Base-by-base conservation (phyloP, 2,888 invertebrate genomes). In the Eumerus sabulonum region DNA sequence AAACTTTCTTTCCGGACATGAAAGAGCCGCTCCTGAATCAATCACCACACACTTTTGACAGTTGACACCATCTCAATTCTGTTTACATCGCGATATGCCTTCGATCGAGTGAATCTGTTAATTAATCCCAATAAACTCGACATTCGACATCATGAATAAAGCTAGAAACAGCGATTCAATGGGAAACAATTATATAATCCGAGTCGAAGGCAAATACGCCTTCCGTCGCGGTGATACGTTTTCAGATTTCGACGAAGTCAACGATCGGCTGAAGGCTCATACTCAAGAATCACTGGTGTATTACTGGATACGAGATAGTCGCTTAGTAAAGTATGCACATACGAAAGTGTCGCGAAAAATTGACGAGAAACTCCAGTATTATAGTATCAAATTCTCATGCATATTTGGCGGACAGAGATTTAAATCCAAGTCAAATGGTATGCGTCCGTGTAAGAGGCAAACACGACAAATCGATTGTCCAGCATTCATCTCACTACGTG, bases 331-430 rank as follows among this genome's bases (percentile, higher is more conserved):
- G 35, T 88, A 88, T 13, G 89, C 90, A 16, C 88, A 87, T 81
- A 89, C 88, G 85, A 90, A 90, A 84, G 89, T 89, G 9, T 85
- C 89, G 5, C 85, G 90, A 16, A 88, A 88, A 1, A 88, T 90
- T 38, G 87, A 88, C 48, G 85, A 87, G 44, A 83, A 84, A 56
- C 83, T 90, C 9, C 88, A 87, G 76, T 90, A 89, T 84, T 90
- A 90, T 81, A 88, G 88, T 1, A 87, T 90, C 0, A 88, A 88
- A 60, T 90, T 88, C 77, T 89, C 90, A 0, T 90, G 90, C 72
- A 88, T 90, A 51, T 89, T 88, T 72, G 89, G 90, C 4, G 90
- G 89, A 7, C 89, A 89, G 62, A 88, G 88, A 54, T 89, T 88
- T 76, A 84, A 87, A 38, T 86, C 89, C 2, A 85, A 88, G 47